Evolutionary conservation across 1,140 invertebrate genomes (phyloP).

Genomic region (Drosophila watanabei): DNA sequence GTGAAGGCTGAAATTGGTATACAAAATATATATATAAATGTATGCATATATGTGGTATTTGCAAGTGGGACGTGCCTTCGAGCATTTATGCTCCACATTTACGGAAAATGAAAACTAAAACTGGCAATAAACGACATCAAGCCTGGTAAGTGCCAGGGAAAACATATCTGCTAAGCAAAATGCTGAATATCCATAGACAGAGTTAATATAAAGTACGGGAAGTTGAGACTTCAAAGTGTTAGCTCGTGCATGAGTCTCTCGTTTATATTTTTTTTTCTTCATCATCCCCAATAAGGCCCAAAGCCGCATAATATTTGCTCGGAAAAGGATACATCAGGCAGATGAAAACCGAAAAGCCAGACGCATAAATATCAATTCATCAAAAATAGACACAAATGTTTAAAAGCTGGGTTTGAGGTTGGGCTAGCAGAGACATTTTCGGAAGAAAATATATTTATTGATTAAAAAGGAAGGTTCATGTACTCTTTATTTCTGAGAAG

Average conservation of each 20-base stretch:
- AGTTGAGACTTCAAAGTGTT: conserved; percentile 35
- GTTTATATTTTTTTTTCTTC: not conserved
- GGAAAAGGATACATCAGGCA: conserved; percentile 1
- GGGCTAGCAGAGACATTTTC: not conserved
- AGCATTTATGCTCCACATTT: conserved; percentile 27
- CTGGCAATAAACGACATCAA: not conserved
- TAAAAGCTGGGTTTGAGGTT: not conserved
- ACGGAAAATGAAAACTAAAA: conserved; percentile 34
- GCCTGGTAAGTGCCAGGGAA: not conserved
- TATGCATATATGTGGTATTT: not conserved
- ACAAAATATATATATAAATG: too few relatives aligned
- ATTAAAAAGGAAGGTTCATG: not conserved
- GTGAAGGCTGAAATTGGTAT: conserved; percentile 3
- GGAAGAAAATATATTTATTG: not conserved
- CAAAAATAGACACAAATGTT: not conserved
- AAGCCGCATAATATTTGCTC: conserved; percentile 16
- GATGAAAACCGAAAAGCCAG: conserved; percentile 11
- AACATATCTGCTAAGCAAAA: conserved; percentile 4
- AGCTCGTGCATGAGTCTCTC: conserved; percentile 22
- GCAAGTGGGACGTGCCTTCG: conserved; percentile 19
- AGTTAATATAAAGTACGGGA: conserved; percentile 20
- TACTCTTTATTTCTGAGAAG: not conserved
- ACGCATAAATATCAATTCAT: conserved; percentile 48
- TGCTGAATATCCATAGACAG: conserved; percentile 6
- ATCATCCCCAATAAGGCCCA: not conserved